Evolutionary conservation across 2,888 invertebrate species (phyloP).

Genomic region (Theretra japonica): DNA sequence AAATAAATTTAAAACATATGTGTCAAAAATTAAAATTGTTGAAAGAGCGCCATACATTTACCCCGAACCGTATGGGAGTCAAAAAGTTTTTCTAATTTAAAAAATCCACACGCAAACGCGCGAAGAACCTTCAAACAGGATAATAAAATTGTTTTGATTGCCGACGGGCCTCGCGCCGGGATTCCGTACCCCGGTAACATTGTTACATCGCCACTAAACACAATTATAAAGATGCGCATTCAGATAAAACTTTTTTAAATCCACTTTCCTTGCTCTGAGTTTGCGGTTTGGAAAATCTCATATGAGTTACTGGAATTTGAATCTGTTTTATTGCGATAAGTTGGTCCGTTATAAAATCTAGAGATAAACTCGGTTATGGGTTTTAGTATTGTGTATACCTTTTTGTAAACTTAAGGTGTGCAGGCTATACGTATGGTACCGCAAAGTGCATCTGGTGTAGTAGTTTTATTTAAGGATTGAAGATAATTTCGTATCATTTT

Average conservation of each 20-base stretch:
- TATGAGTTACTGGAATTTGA: no score
- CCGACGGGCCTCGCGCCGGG: conserved; percentile 29
- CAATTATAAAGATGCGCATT: conserved; percentile 27
- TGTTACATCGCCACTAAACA: conserved; percentile 26
- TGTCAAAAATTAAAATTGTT: background rate
- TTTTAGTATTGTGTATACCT: no score
- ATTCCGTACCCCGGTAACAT: conserved; percentile 34
- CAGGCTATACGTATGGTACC: no score
- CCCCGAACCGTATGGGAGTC: conserved; percentile 2
- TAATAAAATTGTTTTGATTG: conserved; percentile 49
- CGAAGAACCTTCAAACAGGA: conserved; percentile 41
- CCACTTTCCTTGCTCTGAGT: background rate
- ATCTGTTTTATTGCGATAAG: no score
- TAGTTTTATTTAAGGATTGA: no score
- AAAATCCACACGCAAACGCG: conserved; percentile 18
- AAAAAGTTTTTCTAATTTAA: conserved; percentile 22
- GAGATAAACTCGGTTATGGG: no score
- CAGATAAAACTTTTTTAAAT: conserved; percentile 13
- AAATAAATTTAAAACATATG: background rate
- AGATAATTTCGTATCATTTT: no score
- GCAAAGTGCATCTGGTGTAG: no score
- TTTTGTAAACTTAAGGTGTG: no score
- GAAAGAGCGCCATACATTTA: background rate
- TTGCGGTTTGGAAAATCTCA: no score
- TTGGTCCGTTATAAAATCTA: no score